phyloP scores from a whole-genome alignment of 2,797 vertebrate species.

The Pseudochirops cupreus region DNA sequence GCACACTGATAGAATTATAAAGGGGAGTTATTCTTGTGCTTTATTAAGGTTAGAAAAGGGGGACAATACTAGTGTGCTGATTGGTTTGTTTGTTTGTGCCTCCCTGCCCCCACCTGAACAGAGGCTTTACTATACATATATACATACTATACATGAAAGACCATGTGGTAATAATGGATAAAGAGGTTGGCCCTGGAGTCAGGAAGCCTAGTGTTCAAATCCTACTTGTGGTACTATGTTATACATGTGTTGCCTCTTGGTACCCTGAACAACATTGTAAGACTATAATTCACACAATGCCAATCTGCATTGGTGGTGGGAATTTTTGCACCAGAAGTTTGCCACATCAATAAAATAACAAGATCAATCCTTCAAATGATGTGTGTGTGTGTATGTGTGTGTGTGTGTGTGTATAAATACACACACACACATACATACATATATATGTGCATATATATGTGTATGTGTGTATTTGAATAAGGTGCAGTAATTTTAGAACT shows the following conservation, averaged over 20 bases:
- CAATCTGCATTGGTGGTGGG: background rate
- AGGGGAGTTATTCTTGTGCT: background rate
- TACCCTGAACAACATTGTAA: background rate
- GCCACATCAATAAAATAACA: background rate
- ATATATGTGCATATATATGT: too few relatives aligned
- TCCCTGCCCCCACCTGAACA: background rate
- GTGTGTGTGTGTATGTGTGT: too few relatives aligned
- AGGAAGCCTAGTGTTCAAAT: background rate
- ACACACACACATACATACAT: too few relatives aligned
- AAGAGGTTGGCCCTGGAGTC: background rate
- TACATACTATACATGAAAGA: background rate
- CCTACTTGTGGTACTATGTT: background rate
- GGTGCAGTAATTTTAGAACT: rapidly evolving
- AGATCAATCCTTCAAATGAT: background rate
- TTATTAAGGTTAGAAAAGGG: background rate
- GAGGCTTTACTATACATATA: background rate
- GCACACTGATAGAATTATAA: background rate
- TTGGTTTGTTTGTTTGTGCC: background rate
- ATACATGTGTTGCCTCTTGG: background rate
- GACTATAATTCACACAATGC: background rate
- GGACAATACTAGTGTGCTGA: background rate
- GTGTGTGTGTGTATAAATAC: too few relatives aligned
- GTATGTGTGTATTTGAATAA: background rate
- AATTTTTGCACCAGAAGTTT: background rate
- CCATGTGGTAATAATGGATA: background rate